Base-by-base conservation (phyloP, 2,113 vertebrate species). In the Percina caprodes region DNA sequence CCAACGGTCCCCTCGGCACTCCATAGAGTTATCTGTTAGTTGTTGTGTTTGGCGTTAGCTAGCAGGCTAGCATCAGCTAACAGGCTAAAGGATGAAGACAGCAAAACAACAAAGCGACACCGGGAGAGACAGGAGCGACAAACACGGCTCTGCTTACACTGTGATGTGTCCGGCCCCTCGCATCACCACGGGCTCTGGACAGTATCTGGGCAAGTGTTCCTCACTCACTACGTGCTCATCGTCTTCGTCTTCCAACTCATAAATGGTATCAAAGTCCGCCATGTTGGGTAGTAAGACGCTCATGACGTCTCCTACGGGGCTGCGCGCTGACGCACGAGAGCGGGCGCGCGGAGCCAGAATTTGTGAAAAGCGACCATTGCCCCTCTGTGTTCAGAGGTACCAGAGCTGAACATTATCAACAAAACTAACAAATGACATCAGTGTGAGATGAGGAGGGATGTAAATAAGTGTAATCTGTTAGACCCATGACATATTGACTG, bases 221-320 rank as follows among this genome's bases (percentile, higher is more conserved):
- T 98, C 97, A 69, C 96, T 97, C 92, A 97, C 96, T 92, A 97
- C 96, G 45, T 93, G 96, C 63, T 97, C 97, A 73, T 97, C 97
- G 49, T 98, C 97, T 76, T 99, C 93, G 90, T 94, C 98, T 95
- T 98, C 98, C 93, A 99, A 95, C 95, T 99, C 98, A 84, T 97
- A 99, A 96, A 99, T 99, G 87, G 97, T 98, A 95, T 99, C 98
- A 94, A 99, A 99, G 94, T 98, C 98, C 96, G 97, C 98, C 98
- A 99, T 99, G 95, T 99, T 98, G 96, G 97, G 96, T 59, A 97
- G 96, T 90, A 96, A 94, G 92, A 97, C 96, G 94, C 97, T 97
- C 96, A 97, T 98, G 96, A 97, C 96, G 96, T 97, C 86, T 86
- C 55, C 59, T 4, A 7, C 52, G 67, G 67, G 69, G 66, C 45